Percentiles rank a stretch among this genome's conserved stretches.
phyloP scores from a whole-genome alignment of 2,888 invertebrate species.

The Congeria kusceri region DNA sequence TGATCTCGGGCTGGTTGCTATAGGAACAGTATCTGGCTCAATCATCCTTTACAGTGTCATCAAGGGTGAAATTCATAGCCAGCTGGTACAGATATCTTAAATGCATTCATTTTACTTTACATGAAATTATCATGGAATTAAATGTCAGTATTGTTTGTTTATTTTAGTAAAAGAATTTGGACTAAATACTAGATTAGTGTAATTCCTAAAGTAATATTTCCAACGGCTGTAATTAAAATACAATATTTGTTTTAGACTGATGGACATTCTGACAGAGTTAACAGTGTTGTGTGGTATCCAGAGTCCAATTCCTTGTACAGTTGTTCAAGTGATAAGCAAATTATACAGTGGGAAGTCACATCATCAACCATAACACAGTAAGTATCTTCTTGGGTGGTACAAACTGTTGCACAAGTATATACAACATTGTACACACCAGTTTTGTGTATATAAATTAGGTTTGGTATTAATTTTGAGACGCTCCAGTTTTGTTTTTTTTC shows the following conservation, averaged over 20 bases:
- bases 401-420: too few relatives aligned
- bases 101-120: too few relatives aligned
- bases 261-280: constrained; percentile 87
- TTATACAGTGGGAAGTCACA: constrained; percentile 85
- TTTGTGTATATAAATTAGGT: too few relatives aligned
- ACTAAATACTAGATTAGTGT: background rate
- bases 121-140: too few relatives aligned
- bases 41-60: constrained; percentile 90
- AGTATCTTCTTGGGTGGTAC: constrained; percentile 75
- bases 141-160: background rate
- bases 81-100: constrained; percentile 76
- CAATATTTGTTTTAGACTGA: constrained; percentile 86
- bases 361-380: constrained; percentile 85
- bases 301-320: constrained; percentile 87
- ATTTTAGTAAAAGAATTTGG: background rate
- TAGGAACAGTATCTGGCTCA: constrained; percentile 91
- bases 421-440: too few relatives aligned
- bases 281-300: constrained; percentile 88
- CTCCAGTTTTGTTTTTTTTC: too few relatives aligned
- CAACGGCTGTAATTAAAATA: too few relatives aligned
- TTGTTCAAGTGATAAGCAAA: constrained; percentile 87
- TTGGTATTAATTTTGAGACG: too few relatives aligned
- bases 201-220: too few relatives aligned
- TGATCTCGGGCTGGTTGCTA: constrained; percentile 87
- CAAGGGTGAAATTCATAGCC: constrained; percentile 88